Base-by-base conservation (phyloP, 2,888 invertebrate species). In the Lymantria dispar region DNA sequence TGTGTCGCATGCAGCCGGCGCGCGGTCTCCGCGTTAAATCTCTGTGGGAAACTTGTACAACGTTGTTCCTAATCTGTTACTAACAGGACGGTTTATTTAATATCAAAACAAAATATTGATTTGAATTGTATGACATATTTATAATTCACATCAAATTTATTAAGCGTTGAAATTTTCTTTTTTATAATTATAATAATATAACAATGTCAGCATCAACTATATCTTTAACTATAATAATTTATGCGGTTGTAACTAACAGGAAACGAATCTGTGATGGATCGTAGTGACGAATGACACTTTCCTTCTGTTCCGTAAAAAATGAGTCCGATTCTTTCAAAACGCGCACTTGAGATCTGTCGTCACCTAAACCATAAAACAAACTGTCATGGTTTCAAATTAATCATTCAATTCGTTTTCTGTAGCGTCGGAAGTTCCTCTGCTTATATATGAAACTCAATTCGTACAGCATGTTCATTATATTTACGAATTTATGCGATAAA, bases 1-100 rank as follows among this genome's bases (percentile, higher is more conserved):
- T 85, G 84, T 75, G 87, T 80, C 85, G 87, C 87, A 85, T 87
- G 88, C 89, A 88, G 87, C 88, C 89, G 90, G 87, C 87, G 74
- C 72, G 73, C 74, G 77, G 77, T 75, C 78, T 77, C 78, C 74
- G 73, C 72, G 81, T 83, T 85, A 88, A 90, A 91, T 90, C 91
- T 88, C 87, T 90, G 90, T 91, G 91, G 90, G 90, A 91, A 90
- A 84, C 80, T 75, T 76, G 72, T 82, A 73, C 71, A 67, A 74
- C 76, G 76, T 69, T 68, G 70, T 72, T 73, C 68, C 70, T 64
- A 63, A 66, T 67, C 60, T 66, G 59, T 58, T 60, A 43, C 53
- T 60, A 64, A 64, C 66, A 22, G 54, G 68, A 63, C 52, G 64
- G 65, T 62, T 63, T 56, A 56, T 67, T 66, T 49, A 46, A 33